Evolutionary conservation across 2,113 vertebrate genomes (phyloP).

Genomic region (Lates calcarifer): DNA sequence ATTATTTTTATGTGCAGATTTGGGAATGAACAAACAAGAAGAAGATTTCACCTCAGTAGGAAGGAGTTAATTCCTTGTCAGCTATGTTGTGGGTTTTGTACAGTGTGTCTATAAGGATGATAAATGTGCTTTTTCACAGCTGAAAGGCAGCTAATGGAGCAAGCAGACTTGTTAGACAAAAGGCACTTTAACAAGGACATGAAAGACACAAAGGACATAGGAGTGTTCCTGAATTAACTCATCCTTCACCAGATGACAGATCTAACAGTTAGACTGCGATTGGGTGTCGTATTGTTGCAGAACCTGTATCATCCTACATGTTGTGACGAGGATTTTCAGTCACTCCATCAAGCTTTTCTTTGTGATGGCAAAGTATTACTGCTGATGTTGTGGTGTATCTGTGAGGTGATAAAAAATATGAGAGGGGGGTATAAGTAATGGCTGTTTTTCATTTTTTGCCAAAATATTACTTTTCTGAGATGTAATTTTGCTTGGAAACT

Average conservation of each 20-base stretch:
- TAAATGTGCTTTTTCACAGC: conserved; percentile 71
- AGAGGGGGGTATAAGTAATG: neutral
- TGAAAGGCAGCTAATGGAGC: conserved; percentile 76
- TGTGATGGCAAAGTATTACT: neutral
- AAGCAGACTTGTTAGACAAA: conserved; percentile 66
- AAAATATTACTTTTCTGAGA: neutral
- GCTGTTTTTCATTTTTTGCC: neutral
- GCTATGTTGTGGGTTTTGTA: conserved; percentile 37
- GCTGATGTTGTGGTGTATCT: neutral
- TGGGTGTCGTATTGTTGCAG: neutral
- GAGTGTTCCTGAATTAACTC: conserved; percentile 57
- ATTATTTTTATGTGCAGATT: neutral
- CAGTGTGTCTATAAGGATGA: conserved; percentile 67
- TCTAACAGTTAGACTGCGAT: conserved; percentile 25
- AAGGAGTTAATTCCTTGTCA: conserved; percentile 47
- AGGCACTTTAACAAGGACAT: conserved; percentile 67
- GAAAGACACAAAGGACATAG: conserved; percentile 67
- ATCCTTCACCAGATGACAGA: conserved; percentile 56
- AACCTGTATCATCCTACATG: conserved; percentile 11
- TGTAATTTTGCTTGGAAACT: neutral
- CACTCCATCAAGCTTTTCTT: conserved; percentile 3
- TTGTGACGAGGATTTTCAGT: conserved; percentile 11
- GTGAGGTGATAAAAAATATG: conserved; percentile 4
- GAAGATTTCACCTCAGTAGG: neutral
- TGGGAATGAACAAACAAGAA: neutral